Base-by-base conservation (phyloP, 2,888 invertebrate genomes). In the Cantharis nigra region DNA sequence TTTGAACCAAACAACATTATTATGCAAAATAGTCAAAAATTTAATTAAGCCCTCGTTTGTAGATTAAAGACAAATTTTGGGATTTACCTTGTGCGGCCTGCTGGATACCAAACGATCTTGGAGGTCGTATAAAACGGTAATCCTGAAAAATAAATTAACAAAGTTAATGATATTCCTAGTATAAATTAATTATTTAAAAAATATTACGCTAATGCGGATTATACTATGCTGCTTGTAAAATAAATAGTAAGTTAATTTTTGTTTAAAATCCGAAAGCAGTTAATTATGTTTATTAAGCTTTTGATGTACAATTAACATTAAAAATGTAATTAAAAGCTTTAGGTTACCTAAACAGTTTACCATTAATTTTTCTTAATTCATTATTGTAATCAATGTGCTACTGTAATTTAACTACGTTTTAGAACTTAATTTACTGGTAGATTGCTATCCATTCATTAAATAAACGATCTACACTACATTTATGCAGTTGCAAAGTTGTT, bases 1-100 rank as follows among this genome's bases (percentile, higher is more conserved):
- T 74, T 28, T 23, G 69, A 63, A 30, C 14, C 13, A 49, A 69
- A 62, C 69, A 74, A 49, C 72, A 69, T 74, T 74, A 74, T 74
- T 74, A 74, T 74, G 74, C 74, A 74, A 74, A 73, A 69, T 69
- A 69, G 63, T 63, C 72, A 74, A 74, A 74, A 74, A 74, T 69
- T 74, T 62, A 74, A 74, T 74, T 74, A 73, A 67, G 63, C 49
- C 67, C 18, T 49, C 69, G 72, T 73, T 73, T 73, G 72, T 73
- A 69, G 67, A 67, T 33, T 33, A 67, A 67, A 49, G 49, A 26
- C 65, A 67, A 67, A 67, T 67, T 67, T 67, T 23, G 26, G 65
- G 49, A 49, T 26, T 67, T 67, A 67, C 65, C 65, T 67, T 67
- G 26, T 67, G 65, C 65, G 65, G 13, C 23, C 65, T 65, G 20